Percentiles rank a stretch among this genome's conserved stretches.
Conservation (phyloP, 2,797 vertebrate genomes). For the Hippoglossus hippoglossus region DNA sequence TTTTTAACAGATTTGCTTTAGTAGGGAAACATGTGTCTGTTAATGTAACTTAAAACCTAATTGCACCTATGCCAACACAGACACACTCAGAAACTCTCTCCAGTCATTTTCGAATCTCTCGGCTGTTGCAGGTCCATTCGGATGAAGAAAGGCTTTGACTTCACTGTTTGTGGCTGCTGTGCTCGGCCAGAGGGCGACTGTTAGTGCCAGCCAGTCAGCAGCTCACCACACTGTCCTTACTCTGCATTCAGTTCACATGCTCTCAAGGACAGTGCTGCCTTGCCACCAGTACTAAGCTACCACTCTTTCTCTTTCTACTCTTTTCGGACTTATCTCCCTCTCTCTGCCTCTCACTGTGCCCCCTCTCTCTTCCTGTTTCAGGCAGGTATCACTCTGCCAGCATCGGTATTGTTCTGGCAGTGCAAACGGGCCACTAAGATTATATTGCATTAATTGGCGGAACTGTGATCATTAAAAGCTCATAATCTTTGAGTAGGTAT, state of each 20-base stretch:
- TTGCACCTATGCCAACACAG: conserved; percentile 7
- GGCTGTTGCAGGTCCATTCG: conserved; percentile 28
- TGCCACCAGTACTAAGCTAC: conserved; percentile 35
- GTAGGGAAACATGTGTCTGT: neutral
- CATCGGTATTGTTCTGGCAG: conserved; percentile 35
- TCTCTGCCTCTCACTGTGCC: neutral
- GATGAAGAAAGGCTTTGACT: conserved; percentile 36
- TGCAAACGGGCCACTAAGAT: conserved; percentile 59
- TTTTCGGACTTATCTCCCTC: neutral
- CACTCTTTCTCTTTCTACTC: conserved; percentile 14
- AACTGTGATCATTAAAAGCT: conserved; percentile 71
- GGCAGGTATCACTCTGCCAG: conserved; percentile 21
- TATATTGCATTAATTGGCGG: conserved; percentile 65
- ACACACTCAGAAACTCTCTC: neutral
- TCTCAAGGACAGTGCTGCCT: conserved; percentile 67
- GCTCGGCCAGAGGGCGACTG: conserved; percentile 29
- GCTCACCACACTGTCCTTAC: conserved; percentile 48
- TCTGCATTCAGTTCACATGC: conserved; percentile 64
- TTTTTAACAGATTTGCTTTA: neutral
- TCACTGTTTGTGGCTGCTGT: conserved; percentile 34
- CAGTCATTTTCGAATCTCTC: conserved; percentile 18
- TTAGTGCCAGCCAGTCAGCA: conserved; percentile 31
- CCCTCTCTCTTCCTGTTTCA: conserved; percentile 21
- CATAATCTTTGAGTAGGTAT: conserved; percentile 74
- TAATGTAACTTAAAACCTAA: neutral